Evolutionary conservation across 2,888 invertebrate genomes (phyloP), one percentile per base, ranked within the genome.

Genomic region (Sialis fuliginosa): DNA sequence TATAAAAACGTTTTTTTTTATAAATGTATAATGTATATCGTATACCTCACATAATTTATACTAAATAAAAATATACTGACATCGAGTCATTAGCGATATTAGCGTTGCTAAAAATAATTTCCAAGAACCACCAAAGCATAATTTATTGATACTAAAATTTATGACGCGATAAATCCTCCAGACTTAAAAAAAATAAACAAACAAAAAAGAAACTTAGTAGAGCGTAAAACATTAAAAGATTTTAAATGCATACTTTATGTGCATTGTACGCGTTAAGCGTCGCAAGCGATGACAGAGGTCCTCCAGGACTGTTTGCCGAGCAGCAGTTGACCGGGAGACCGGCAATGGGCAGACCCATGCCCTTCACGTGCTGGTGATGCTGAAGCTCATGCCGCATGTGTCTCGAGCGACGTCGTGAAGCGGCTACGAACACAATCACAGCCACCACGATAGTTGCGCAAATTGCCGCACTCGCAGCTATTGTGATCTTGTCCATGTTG

Each of bases 401-500:
- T 54, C 82, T 74, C 6, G 85, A 81, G 49, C 87, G 72, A 52
- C 86, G 75, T 50, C 81, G 75, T 54, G 86, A 87, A 22, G 90
- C 89, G 43, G 88, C 87, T 46, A 91, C 81, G 64, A 92, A 90
- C 53, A 91, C 80, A 54, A 91, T 81, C 48, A 91, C 88, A 1
- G 90, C 91, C 42, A 90, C 79, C 49, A 91, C 83, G 56, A 92
- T 89, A 39, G 90, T 90, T 39, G 86, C 88, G 64, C 91, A 91
- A 60, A 92, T 91, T 48, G 90, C 90, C 13, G 90, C 90, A 59
- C 89, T 88, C 4, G 90, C 90, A 30, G 87, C 90, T 58, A 92
- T 92, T 46, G 92, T 91, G 59, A 92, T 89, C 66, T 90, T 91
- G 68, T 92, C 92, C 86, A 91, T 89, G 67, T 89, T 87, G 48